A percentile compares a stretch with the other conserved stretches of the same genome.
Conservation (phyloP, 2,797 vertebrate genomes). For the Jordanella pulchra region DNA sequence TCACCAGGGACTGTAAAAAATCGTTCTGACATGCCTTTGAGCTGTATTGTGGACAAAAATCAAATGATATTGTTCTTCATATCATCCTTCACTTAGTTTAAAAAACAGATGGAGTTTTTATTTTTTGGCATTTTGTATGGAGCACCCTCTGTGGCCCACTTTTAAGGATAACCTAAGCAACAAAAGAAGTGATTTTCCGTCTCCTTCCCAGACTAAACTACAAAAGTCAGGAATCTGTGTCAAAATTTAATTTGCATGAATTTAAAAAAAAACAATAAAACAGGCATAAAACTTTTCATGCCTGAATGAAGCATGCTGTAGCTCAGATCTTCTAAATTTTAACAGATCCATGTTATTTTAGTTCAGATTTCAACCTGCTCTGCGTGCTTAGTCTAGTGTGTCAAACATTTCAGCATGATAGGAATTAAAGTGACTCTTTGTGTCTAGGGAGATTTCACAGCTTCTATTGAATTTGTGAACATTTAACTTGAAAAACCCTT, state of each 20-base stretch:
- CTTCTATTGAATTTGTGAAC: neutral
- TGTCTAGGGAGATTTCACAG: neutral
- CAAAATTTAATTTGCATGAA: constrained; percentile 50
- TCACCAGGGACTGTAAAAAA: constrained; percentile 43
- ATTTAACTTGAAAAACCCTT: neutral
- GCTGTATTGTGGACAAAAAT: constrained; percentile 52
- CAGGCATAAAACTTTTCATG: constrained; percentile 40
- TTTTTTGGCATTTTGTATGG: constrained; percentile 17
- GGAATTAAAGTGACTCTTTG: constrained; percentile 8
- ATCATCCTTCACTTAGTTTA: constrained; percentile 40
- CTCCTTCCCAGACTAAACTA: constrained; percentile 39
- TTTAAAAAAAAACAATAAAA: constrained; percentile 43
- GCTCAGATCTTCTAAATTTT: constrained; percentile 21
- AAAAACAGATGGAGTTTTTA: constrained; percentile 25
- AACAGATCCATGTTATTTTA: constrained; percentile 38
- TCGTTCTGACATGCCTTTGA: constrained; percentile 45
- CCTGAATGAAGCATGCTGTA: constrained; percentile 37
- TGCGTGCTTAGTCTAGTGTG: constrained; percentile 11
- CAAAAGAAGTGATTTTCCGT: constrained; percentile 50
- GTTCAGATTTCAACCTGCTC: constrained; percentile 34
- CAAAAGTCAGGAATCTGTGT: constrained; percentile 24
- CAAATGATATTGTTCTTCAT: constrained; percentile 59
- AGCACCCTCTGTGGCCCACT: constrained; percentile 15
- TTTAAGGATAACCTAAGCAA: constrained; percentile 33
- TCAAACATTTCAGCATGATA: constrained; percentile 14